Base-by-base conservation (phyloP, 2,797 vertebrate genomes). In the Falco rusticolus region DNA sequence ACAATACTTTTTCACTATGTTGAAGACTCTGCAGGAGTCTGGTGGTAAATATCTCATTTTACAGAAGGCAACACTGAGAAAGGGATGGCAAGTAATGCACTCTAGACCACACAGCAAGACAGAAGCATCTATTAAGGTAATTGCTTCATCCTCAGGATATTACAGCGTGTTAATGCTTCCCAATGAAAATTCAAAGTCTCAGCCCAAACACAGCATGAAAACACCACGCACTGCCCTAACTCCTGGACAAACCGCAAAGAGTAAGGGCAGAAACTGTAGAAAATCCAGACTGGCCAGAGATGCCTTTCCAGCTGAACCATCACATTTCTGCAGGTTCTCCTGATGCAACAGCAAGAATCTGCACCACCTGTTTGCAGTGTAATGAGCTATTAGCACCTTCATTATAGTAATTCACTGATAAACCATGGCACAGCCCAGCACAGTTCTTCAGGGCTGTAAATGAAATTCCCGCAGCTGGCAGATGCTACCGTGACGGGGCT, bases 31-130 rank as follows among this genome's bases (percentile, higher is more conserved):
- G 83, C 87, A 63, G 90, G 70, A 84, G 28, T 25, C 64, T 60
- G 11, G 29, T 75, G 45, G 84, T 74, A 94, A 94, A 91, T 64
- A 86, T 76, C 93, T 65, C 77, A 90, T 71, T 90, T 93, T 74
- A 41, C 21, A 70, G 51, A 92, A 87, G 63, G 65, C 34, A 74
- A 51, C 74, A 21, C 37, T n/a, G n/a, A 69, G 56, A 79, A 90
- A 80, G 64, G 50, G 66, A 84, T 37, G 60, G 59, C n/a, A 80
- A 87, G 48, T 51, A 59, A 59, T 8, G 16, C 0, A 0, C 66
- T 79, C 34, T 33, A 65, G 85, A 90, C 74, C 66, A 84, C 61
- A 41, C 59, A 90, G 5, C n/a, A 90, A 77, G 31, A 54, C 87
- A 94, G 85, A 84, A 77, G 48, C 70, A 87, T 60, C 51, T 90